A percentile compares a stretch with the other conserved stretches of the same genome.
These are phyloP conservation scores for Colletes collaris DNA, from an alignment of 2,888 invertebrate genomes.

Conservation along the genomic window DNA sequence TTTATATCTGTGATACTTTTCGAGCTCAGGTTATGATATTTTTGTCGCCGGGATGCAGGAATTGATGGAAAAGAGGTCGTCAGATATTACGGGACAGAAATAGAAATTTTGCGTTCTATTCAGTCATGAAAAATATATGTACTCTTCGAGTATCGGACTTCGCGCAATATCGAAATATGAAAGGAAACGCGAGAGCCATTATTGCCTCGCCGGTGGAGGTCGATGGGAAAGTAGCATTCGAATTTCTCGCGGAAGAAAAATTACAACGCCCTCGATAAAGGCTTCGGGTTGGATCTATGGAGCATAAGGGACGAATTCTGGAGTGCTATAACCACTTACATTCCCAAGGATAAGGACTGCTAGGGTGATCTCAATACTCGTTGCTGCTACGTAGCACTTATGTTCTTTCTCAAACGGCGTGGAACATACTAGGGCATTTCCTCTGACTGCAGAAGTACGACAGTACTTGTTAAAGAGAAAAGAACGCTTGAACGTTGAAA, in stretches of 20 bases:
- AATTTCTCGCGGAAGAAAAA: constrained; percentile 39
- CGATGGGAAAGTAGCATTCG: constrained; percentile 32
- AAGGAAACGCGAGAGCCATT: constrained; percentile 9
- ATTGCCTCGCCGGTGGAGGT: constrained; percentile 24
- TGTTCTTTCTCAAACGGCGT: neutral
- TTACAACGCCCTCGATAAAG: constrained; percentile 38
- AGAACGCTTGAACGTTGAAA: neutral
- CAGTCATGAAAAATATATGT: neutral
- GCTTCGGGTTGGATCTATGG: constrained; percentile 17
- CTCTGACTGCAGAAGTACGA: neutral
- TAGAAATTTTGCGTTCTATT: too few species aligned
- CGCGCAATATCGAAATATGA: neutral
- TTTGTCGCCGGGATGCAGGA: too few species aligned
- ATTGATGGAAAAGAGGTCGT: too few species aligned
- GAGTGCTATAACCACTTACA: constrained; percentile 39
- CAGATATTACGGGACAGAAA: too few species aligned
- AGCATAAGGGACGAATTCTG: constrained; percentile 32
- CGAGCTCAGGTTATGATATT: too few species aligned
- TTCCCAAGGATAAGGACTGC: constrained; percentile 35
- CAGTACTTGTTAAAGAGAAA: constrained; percentile 1
- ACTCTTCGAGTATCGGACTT: neutral
- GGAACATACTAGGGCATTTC: neutral
- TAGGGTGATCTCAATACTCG: constrained; percentile 10
- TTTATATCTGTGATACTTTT: too few species aligned
- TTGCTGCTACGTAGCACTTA: constrained; percentile 8